phyloP scores from a whole-genome alignment of 2,797 vertebrate species.

The Eurystomus glaucurus region DNA sequence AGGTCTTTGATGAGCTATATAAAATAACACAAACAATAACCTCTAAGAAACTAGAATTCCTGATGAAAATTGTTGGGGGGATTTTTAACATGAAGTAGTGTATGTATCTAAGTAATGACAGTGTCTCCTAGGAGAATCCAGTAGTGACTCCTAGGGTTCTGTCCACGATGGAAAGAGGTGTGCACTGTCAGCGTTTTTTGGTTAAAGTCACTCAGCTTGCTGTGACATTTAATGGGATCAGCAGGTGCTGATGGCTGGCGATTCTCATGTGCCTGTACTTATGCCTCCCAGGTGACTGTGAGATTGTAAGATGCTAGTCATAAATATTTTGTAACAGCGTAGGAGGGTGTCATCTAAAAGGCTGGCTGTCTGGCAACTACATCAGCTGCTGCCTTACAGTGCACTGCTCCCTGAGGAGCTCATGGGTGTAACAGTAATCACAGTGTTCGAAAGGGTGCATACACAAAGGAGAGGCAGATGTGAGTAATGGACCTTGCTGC shows the following conservation, averaged over 20 bases:
- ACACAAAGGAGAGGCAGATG: not conserved
- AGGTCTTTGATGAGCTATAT: not conserved
- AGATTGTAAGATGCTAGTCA: not conserved
- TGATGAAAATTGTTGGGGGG: not conserved
- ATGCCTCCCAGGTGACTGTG: not conserved
- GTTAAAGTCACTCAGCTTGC: not conserved
- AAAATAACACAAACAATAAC: not conserved
- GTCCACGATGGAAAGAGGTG: not conserved
- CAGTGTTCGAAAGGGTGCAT: slow-evolving; percentile 9
- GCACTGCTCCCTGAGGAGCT: slow-evolving; percentile 25
- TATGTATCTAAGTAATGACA: not conserved
- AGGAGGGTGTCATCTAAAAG: not conserved
- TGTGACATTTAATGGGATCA: not conserved
- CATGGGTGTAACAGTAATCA: slow-evolving; percentile 46
- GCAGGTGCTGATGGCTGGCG: not conserved
- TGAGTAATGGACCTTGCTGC: slow-evolving; percentile 70
- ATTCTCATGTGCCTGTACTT: not conserved
- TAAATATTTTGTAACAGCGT: not conserved
- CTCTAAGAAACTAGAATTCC: not conserved
- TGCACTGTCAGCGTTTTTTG: not conserved
- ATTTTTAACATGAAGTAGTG: not conserved
- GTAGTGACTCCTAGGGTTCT: not conserved
- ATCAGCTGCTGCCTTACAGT: slow-evolving; percentile 12
- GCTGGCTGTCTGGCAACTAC: not conserved
- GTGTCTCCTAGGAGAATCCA: not conserved